Percentiles rank a stretch among this genome's conserved stretches.
phyloP scores from a whole-genome alignment of 2,113 vertebrate genomes.

The Myodes glareolus region DNA sequence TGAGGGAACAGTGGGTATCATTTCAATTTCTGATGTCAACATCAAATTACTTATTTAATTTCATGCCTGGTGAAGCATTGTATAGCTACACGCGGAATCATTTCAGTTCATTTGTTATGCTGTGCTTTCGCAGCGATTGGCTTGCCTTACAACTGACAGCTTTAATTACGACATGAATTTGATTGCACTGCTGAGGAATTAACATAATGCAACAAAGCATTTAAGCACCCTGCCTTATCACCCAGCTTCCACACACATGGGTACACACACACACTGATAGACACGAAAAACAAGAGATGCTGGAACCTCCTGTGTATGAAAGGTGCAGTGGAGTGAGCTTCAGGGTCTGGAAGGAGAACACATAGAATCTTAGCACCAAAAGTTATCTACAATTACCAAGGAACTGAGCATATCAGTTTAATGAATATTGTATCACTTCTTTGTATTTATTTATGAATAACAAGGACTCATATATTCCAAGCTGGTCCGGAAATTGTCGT shows the following conservation, averaged over 20 bases:
- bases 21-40: conserved; percentile 99
- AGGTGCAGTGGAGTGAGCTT: not conserved
- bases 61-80: conserved; percentile 98
- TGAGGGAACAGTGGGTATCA: conserved; percentile 95
- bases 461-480: not conserved
- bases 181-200: conserved; percentile 93
- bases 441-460: not conserved
- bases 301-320: not conserved
- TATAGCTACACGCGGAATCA: conserved; percentile 96
- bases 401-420: not conserved
- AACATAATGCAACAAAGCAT: conserved; percentile 93
- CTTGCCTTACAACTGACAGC: conserved; percentile 96
- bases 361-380: not conserved
- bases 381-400: not conserved
- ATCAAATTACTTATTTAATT: conserved; percentile 99
- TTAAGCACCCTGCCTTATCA: conserved; percentile 82
- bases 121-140: conserved; percentile 94
- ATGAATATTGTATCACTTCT: not conserved
- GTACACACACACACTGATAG: not conserved
- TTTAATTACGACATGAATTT: conserved; percentile 98
- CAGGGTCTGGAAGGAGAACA: not conserved
- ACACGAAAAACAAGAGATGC: conserved; percentile 22
- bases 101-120: conserved; percentile 96
- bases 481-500: not conserved
- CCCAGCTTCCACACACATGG: not conserved